Evolutionary conservation across 2,113 vertebrate genomes (phyloP), one percentile per base, ranked within the genome.

Genomic region (Columba janthina): DNA sequence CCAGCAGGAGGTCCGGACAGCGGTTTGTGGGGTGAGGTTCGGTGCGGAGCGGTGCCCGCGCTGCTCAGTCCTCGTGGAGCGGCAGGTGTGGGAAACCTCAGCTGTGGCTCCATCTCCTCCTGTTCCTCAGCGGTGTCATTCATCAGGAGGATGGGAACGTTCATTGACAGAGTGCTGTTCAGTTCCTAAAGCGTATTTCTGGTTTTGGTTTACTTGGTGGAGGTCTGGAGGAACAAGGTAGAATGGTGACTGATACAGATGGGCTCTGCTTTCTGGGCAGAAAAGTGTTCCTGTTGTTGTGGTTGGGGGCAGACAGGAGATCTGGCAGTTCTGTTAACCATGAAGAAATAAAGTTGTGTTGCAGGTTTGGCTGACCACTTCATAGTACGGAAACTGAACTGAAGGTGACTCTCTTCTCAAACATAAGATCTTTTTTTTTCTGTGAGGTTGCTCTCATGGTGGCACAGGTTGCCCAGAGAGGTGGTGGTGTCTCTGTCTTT

Each of bases 191-290:
- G 21, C 5, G 2, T 19, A 6, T 15, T 73, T 32, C 65, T 90
- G 61, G 11, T 46, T 34, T 58, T 70, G 75, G 24, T 10, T 44
- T 48, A 5, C 16, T 36, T 16, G 8, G 28, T 40, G 42, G 81
- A 75, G 48, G 12, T 48, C 53, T 80, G 22, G 11, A 4, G 28
- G 34, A 70, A 26, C 40, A 31, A 34, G 4, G 36, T 5, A 16
- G 32, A 11, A 13, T 21, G 71, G 21, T 12, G n/a, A 6, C 29
- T 57, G 12, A 17, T 7, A 2, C 0, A 20, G 48, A 5, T 53
- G 46, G 25, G 46, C 65, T 67, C 62, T 72, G 48, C 48, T 29
- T 46, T 21, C 12, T 38, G 56, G 67, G 31, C 71, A 92, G 50
- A 36, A 3, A 4, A 24, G 25, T 36, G 40, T 57, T 46, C 31